Base-by-base conservation (phyloP, 2,113 vertebrate species). In the Callorhinus ursinus region DNA sequence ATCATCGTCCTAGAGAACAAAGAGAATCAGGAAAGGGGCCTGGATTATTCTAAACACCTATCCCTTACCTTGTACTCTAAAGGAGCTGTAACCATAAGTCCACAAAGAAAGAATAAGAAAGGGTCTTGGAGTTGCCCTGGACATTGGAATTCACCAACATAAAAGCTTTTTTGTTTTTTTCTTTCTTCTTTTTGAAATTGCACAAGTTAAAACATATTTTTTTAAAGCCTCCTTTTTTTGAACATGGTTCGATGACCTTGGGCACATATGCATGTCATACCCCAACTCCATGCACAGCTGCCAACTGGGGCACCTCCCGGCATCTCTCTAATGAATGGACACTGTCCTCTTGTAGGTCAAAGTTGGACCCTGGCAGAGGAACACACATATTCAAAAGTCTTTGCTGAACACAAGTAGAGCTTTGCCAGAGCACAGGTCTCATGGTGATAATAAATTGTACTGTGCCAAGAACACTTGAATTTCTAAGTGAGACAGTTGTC, bases 401-500 rank as follows among this genome's bases (percentile, higher is more conserved):
- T 87, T 15, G 15, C 80, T 89, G 39, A 89, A 93, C n/a, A 46
- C 42, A 83, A 86, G 61, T 67, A 84, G 53, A 83, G 24, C 69
- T 97, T 86, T 93, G 55, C 69, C 55, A 84, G 19, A 95, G 31
- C 36, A 84, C 59, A 51, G 63, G 87, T 93, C 92, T 94, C 79
- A 31, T 55, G 83, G 92, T 89, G 83, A 74, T 55, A 83, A 90
- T 88, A 96, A 98, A 82, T 46, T 55, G 42, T 55, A 83, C 2
- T 5, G 46, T 76, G 55, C 61, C 95, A 97, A 96, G 85, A 92
- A 87, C 80, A 93, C 21, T 51, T 18, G 10, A 95, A 82, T 88
- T 92, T 97, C 90, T 92, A 98, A 97, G 90, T 85, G 88, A 96
- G 76, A 59, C 82, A 91, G 15, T 90, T 86, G 92, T 93, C 85